These are phyloP conservation scores for Campoplex nolae DNA, from an alignment of 2,888 invertebrate genomes.

Conservation along the genomic window DNA sequence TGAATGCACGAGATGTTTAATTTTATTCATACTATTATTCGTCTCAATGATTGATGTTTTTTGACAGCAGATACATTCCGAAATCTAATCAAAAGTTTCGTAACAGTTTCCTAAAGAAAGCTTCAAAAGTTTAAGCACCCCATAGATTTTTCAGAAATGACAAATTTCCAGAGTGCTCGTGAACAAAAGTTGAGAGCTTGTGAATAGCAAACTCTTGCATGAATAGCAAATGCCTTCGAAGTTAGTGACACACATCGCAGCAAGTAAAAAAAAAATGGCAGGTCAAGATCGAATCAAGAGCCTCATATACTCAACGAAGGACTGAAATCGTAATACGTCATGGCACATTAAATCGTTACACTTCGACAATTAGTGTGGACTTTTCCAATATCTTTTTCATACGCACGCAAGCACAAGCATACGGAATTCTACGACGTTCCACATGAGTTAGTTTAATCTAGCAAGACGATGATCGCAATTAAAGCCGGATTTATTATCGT, in stretches of 20 bases:
- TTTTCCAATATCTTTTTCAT: conserved; percentile 18
- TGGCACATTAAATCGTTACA: conserved; percentile 16
- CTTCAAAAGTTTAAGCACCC: too few relatives aligned
- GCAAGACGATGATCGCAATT: conserved; percentile 72
- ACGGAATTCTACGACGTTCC: conserved; percentile 12
- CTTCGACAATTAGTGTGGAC: conserved; percentile 2
- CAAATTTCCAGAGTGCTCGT: background rate
- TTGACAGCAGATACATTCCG: background rate
- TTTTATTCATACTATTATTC: background rate
- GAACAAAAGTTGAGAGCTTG: background rate
- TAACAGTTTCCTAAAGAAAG: background rate
- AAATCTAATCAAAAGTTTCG: background rate
- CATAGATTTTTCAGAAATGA: too few relatives aligned
- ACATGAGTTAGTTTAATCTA: conserved; percentile 53
- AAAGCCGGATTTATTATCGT: conserved; percentile 76
- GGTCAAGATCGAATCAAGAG: background rate
- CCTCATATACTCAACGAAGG: background rate
- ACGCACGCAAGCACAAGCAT: background rate
- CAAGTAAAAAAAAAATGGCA: background rate
- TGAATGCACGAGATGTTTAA: background rate
- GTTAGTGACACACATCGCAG: background rate
- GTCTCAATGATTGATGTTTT: background rate
- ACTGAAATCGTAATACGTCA: background rate
- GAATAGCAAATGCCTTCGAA: background rate
- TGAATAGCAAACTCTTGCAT: too few relatives aligned